Base-by-base conservation (phyloP, 2,113 vertebrate species). In the Hyla sarda region DNA sequence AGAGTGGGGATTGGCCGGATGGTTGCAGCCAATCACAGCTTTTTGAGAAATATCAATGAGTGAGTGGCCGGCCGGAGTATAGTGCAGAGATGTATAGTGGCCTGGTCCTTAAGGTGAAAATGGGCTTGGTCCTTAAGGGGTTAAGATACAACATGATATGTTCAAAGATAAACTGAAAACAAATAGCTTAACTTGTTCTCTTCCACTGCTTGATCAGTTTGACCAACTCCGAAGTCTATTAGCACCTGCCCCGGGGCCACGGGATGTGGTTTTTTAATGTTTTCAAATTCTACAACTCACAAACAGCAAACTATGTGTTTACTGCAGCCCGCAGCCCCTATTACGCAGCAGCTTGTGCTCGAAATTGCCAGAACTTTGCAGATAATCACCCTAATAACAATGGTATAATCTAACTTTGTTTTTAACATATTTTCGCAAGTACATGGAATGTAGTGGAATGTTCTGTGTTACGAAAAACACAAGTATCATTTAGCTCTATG, bases 401-500 rank as follows among this genome's bases (percentile, higher is more conserved):
- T 32, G 17, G 45, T 6, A 77, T 21, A 52, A 16, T 52, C 7
- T 77, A 23, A 77, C 48, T 32, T 77, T 77, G 73, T 76, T 76
- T 50, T 50, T 30, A 50, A 76, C n/a, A 17, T 77, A 54, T 52
- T 54, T 52, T 52, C 28, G 9, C 30, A 52, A 52, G 2, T 77
- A 30, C 54, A 48, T 13, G 47, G 47, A 77, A 54, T 73, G 71
- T n/a, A n/a, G 71, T 5, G 17, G 21, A 73, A 73, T 50, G 74
- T 21, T 69, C 65, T 34, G 65, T 69, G 30, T 34, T 69, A 69
- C 65, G 16, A 52, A 75, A 76, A 76, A 28, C 45, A 50, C 73
- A 30, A 76, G 74, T 77, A 77, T 77, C 74, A 77, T 30, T 77
- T 54, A 77, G 25, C 74, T 8, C 16, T 17, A 54, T 77, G 74